Conservation (phyloP, 1,140 invertebrate species). For the Maniola jurtina region DNA sequence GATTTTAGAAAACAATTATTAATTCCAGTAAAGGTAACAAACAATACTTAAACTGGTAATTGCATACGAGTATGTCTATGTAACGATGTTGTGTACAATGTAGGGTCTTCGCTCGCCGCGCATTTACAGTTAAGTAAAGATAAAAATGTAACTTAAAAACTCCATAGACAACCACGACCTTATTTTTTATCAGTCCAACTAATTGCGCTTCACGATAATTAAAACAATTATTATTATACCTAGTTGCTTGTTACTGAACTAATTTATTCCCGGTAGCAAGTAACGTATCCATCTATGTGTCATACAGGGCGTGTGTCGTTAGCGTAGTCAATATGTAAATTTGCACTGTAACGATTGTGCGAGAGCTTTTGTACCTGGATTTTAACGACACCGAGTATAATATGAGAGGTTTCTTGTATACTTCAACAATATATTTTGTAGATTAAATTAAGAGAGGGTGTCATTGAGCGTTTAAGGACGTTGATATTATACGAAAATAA, state of each 20-base stretch:
- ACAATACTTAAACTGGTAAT: too few species aligned
- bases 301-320: conserved; percentile 24
- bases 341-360: conserved; percentile 16
- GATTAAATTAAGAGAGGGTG: background rate
- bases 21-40: too few species aligned
- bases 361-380: conserved; percentile 12
- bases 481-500: background rate
- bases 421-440: background rate
- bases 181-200: conserved; percentile 1
- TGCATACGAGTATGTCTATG: too few species aligned
- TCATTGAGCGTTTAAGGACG: background rate
- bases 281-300: conserved; percentile 18
- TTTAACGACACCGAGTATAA: conserved; percentile 17
- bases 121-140: too few species aligned
- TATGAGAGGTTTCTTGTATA: background rate
- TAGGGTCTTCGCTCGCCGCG: too few species aligned
- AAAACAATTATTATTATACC: conserved; percentile 7
- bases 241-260: conserved; percentile 14
- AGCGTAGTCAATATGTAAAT: conserved; percentile 26
- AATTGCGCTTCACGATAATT: conserved; percentile 10
- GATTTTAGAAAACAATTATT: too few species aligned
- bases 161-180: conserved; percentile 5
- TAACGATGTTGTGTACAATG: too few species aligned
- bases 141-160: background rate
- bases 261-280: conserved; percentile 27